Percentiles rank a stretch among this genome's conserved stretches.
These are phyloP conservation scores for Lipotes vexillifer DNA, from an alignment of 2,113 vertebrate species.

Conservation along the genomic window DNA sequence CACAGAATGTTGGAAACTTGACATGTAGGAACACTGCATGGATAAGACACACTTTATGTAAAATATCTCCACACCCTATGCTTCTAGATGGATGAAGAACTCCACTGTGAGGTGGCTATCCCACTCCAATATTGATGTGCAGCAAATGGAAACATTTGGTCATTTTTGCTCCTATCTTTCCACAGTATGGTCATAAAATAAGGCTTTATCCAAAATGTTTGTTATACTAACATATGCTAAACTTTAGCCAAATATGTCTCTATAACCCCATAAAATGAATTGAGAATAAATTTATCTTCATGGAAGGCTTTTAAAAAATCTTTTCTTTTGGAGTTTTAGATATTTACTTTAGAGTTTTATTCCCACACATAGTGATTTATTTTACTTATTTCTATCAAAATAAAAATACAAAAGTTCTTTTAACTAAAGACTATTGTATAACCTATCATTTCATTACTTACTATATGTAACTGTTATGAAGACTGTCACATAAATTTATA, in stretches of 20 bases:
- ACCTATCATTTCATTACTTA: not conserved
- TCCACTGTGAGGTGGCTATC: not conserved
- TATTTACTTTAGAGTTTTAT: not conserved
- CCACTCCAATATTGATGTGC: not conserved
- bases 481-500: conserved; percentile 52
- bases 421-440: not conserved
- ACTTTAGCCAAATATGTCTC: not conserved
- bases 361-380: not conserved
- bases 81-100: not conserved
- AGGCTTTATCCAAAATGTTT: not conserved
- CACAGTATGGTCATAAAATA: not conserved
- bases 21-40: not conserved
- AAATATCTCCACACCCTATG: not conserved
- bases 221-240: not conserved
- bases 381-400: conserved; percentile 28
- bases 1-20: not conserved
- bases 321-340: not conserved
- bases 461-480: conserved; percentile 20
- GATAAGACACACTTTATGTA: not conserved
- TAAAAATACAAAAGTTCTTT: not conserved
- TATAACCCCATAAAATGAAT: not conserved
- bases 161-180: not conserved
- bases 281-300: not conserved
- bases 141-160: not conserved
- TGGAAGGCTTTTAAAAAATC: not conserved